Evolutionary conservation across 2,888 invertebrate genomes (phyloP).

Genomic region (Synergus japonicus): DNA sequence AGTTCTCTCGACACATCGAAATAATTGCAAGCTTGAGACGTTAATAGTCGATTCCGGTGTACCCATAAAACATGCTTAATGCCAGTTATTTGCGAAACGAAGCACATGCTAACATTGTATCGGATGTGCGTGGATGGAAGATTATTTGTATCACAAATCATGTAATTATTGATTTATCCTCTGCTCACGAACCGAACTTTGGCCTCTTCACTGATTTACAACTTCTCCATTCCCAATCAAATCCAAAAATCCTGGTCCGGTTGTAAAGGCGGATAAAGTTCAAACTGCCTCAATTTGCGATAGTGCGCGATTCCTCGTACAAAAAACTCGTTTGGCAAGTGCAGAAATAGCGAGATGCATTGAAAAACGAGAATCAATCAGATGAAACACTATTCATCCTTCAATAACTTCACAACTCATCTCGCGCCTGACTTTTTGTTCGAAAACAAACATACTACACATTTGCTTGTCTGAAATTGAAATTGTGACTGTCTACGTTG

Average conservation of each 20-base stretch:
- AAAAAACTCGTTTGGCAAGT: slow-evolving; percentile 17
- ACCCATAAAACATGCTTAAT: slow-evolving; percentile 40
- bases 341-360: slow-evolving; percentile 10
- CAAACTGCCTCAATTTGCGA: slow-evolving; percentile 32
- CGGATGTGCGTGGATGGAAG: slow-evolving; percentile 41
- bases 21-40: slow-evolving; percentile 24
- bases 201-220: slow-evolving; percentile 39
- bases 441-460: neutral
- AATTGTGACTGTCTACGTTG: no score
- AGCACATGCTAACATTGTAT: slow-evolving; percentile 39
- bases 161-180: slow-evolving; percentile 53
- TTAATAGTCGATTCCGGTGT: slow-evolving; percentile 21
- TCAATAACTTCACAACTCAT: slow-evolving; percentile 3
- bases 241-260: slow-evolving; percentile 14
- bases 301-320: neutral
- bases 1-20: neutral
- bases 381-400: slow-evolving; percentile 2
- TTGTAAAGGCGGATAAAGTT: slow-evolving; percentile 25
- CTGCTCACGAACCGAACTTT: slow-evolving; percentile 23
- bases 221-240: slow-evolving; percentile 42
- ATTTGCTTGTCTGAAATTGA: neutral
- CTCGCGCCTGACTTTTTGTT: neutral
- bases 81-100: slow-evolving; percentile 40
- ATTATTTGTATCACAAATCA: slow-evolving; percentile 49
- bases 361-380: slow-evolving; percentile 10